Evolutionary conservation across 2,113 vertebrate species (phyloP), one percentile per base, ranked within the genome.

Genomic region (Acrocephalus kingi): DNA sequence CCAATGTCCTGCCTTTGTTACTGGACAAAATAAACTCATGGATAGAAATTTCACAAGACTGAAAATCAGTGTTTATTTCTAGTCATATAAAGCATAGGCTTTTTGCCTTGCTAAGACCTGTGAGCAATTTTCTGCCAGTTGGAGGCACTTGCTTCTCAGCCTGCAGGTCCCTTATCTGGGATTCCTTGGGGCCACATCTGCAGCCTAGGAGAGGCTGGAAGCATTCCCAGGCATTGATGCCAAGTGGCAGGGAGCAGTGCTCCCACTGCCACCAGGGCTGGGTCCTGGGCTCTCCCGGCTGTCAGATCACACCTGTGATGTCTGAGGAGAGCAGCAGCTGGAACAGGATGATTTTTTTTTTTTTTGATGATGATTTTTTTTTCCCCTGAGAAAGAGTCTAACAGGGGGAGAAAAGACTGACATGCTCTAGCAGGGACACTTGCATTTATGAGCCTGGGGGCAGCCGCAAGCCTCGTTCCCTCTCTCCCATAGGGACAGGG

Each of bases 71-170:
- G 33, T 48, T 69, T 54, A 33, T 73, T 79, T 62, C 58, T 90
- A 37, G 17, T 27, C 0, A 0, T 7, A 43, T 2, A 28, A 62
- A 76, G 35, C 49, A 56, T 6, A 63, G 9, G 7, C 0, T 54
- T 56, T 68, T 69, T 89, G 41, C 74, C 58, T 73, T 62, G 37
- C 16, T 71, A 41, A 55, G 46, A 79, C 75, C 82, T 54, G 67
- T 18, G 63, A 88, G n/a, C 63, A n/a, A 15, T 64, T n/a, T 85
- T 61, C 58, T 85, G 67, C 59, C 71, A 58, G 87, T 67, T 82
- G 41, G 37, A 77, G 51, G 83, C 85, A 73, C 63, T 31, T 28
- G 24, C 37, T 88, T 37, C 43, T 69, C 90, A 80, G 63, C 37
- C 43, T 64, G 15, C 54, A 78, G 69, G 39, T 79, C 45, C n/a